Percentiles rank a stretch among this genome's conserved stretches.
Evolutionary conservation across 2,113 vertebrate genomes (phyloP).

Genomic region (Periophthalmodon schlosseri): DNA sequence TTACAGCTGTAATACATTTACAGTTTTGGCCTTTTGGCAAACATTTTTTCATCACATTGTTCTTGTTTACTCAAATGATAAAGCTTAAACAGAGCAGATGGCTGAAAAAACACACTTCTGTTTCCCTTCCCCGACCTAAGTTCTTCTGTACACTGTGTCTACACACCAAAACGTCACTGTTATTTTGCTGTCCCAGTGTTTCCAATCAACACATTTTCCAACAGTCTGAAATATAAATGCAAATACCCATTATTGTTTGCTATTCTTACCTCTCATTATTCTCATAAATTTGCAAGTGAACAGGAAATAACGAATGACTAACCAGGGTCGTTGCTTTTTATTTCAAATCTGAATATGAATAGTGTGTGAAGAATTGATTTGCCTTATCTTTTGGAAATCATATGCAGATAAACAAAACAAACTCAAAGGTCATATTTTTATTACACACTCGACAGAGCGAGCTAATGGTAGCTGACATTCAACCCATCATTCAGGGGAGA

Average conservation of each 20-base stretch:
- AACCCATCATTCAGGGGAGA: background rate
- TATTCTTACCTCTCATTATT: slow-evolving; percentile 10
- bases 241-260: slow-evolving; percentile 3
- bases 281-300: slow-evolving; percentile 6
- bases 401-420: slow-evolving; percentile 10
- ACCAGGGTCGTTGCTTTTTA: background rate
- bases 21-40: background rate
- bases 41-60: background rate
- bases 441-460: slow-evolving; percentile 2
- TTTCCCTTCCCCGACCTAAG: background rate
- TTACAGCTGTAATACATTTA: background rate
- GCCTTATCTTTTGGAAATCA: slow-evolving; percentile 10
- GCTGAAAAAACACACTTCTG: background rate
- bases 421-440: background rate
- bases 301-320: slow-evolving; percentile 1
- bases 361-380: background rate
- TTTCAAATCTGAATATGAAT: slow-evolving; percentile 6
- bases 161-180: background rate
- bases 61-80: background rate
- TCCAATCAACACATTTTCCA: background rate
- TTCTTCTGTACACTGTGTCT: background rate
- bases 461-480: slow-evolving; percentile 3
- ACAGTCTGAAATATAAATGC: slow-evolving; percentile 7
- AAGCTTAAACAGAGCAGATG: slow-evolving; percentile 3
- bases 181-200: background rate